These are phyloP conservation scores for Hermetia illucens DNA, from an alignment of 1,140 invertebrate species.

Conservation along the genomic window DNA sequence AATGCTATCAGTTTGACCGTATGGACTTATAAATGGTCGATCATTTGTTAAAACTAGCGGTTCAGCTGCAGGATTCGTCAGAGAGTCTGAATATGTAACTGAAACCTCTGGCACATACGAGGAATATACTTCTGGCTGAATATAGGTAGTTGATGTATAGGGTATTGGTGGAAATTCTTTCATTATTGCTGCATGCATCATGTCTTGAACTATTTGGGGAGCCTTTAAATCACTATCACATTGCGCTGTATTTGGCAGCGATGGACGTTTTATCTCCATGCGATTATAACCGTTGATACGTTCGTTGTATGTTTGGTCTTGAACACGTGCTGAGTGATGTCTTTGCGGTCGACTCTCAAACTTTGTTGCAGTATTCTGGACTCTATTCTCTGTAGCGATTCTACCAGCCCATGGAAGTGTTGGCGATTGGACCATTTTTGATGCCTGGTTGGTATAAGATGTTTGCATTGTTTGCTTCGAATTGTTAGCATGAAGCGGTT, in stretches of 20 bases:
- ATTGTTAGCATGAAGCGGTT: not conserved
- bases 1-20: constrained; percentile 18
- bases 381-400: constrained; percentile 23
- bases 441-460: not conserved
- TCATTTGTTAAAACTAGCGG: constrained; percentile 21
- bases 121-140: constrained; percentile 1
- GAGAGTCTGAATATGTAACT: constrained; percentile 6
- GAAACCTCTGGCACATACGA: constrained; percentile 1
- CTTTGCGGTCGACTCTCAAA: not conserved
- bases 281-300: too few species aligned
- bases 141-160: constrained; percentile 4
- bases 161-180: constrained; percentile 1
- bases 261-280: constrained; percentile 18
- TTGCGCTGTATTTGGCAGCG: constrained; percentile 16
- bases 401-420: constrained; percentile 23
- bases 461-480: not conserved
- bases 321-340: not conserved
- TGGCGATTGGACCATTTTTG: not conserved
- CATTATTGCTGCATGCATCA: not conserved
- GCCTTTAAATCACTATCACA: not conserved
- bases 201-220: not conserved
- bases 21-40: constrained; percentile 17
- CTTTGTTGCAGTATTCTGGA: constrained; percentile 17
- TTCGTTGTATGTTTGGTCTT: not conserved
- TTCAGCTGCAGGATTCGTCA: constrained; percentile 22